Percentiles rank a stretch among this genome's conserved stretches.
These are phyloP conservation scores for Trisateles emortualis DNA, from an alignment of 2,888 invertebrate genomes.

Conservation along the genomic window DNA sequence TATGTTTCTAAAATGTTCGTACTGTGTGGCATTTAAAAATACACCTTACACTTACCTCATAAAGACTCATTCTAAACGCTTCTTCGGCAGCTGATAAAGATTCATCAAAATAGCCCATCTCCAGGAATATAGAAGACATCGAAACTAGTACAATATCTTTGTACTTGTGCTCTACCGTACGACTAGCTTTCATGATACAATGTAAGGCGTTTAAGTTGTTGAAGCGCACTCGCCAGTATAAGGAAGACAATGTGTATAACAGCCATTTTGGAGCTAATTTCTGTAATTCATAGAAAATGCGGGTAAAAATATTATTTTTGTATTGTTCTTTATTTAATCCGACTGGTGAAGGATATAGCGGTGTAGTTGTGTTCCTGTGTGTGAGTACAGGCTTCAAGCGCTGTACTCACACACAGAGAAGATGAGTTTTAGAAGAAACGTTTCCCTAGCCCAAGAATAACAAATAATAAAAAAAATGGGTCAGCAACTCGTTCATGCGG, in stretches of 20 bases:
- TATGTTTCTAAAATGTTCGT: not conserved
- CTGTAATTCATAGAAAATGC: conserved; percentile 67
- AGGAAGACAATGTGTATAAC: conserved; percentile 90
- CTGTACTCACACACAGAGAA: no score
- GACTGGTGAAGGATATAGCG: no score
- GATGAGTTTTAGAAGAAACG: no score
- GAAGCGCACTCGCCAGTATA: conserved; percentile 92
- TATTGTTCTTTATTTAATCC: no score
- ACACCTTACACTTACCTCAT: conserved; percentile 82
- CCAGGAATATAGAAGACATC: conserved; percentile 89
- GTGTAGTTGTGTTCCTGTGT: no score
- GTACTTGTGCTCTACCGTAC: conserved; percentile 75
- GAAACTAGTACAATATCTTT: conserved; percentile 90
- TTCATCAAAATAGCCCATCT: conserved; percentile 89
- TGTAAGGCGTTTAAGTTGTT: conserved; percentile 90
- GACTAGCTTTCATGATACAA: conserved; percentile 89
- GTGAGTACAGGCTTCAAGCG: no score
- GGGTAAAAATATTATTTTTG: no score
- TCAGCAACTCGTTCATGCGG: no score
- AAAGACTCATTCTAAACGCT: conserved; percentile 87
- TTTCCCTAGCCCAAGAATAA: no score
- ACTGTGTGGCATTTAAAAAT: not conserved
- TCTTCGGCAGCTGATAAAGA: conserved; percentile 88
- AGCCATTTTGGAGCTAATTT: conserved; percentile 92
- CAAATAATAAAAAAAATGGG: no score